Evolutionary conservation across 2,797 vertebrate species (phyloP).

Genomic region (Parauchenoglanis ngamensis): DNA sequence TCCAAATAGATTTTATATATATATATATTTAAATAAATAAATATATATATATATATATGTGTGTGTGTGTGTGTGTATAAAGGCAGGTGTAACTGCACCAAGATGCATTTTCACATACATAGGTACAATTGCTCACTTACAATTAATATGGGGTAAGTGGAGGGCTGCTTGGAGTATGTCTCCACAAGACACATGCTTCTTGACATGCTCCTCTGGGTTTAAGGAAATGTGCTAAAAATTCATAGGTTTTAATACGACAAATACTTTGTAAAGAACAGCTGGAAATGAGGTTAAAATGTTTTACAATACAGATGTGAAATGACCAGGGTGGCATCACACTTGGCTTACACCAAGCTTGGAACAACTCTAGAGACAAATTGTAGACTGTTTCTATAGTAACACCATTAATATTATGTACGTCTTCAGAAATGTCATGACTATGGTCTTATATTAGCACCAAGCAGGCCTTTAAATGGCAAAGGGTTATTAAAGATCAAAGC

Average conservation of each 20-base stretch:
- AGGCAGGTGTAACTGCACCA: background rate
- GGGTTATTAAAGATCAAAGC: slow-evolving; percentile 12
- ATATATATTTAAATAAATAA: too few relatives aligned
- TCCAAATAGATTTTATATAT: background rate
- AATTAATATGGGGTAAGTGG: background rate
- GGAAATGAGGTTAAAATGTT: background rate
- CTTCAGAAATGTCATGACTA: background rate
- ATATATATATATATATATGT: too few relatives aligned
- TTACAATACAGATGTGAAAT: slow-evolving; percentile 4
- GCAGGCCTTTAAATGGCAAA: background rate
- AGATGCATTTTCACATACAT: background rate
- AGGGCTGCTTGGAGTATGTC: too few relatives aligned
- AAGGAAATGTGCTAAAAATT: background rate
- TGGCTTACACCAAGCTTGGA: background rate
- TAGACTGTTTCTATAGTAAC: background rate
- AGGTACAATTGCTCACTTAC: too few relatives aligned
- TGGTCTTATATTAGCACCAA: background rate
- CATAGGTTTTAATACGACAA: background rate
- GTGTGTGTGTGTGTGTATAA: background rate
- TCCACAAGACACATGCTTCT: too few relatives aligned
- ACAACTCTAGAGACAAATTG: background rate
- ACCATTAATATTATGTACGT: slow-evolving; percentile 15
- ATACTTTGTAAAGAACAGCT: background rate
- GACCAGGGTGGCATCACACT: background rate
- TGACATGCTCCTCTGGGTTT: background rate